These are phyloP conservation scores for Conops quadrifasciatus DNA, from an alignment of 2,888 invertebrate species.

Conservation along the genomic window DNA sequence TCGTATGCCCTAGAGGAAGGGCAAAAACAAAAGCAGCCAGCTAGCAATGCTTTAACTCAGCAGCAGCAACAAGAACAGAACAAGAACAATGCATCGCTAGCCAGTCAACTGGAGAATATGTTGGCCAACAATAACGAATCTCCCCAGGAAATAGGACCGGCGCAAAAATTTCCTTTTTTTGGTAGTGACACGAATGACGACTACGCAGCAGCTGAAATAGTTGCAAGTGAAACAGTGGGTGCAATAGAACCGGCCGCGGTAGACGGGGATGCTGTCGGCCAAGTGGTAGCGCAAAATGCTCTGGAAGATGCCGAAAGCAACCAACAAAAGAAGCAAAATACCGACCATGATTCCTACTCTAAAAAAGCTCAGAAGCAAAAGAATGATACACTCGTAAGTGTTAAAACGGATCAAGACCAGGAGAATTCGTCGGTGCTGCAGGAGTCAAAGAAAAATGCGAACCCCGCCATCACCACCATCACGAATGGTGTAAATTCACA, in stretches of 20 bases:
- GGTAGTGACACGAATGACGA: conserved; percentile 49
- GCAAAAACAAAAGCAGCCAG: conserved; percentile 28
- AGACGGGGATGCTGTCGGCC: background rate
- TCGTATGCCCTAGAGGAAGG: conserved; percentile 56
- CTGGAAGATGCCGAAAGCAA: conserved; percentile 8
- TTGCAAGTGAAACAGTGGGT: conserved; percentile 32
- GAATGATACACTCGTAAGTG: conserved; percentile 43
- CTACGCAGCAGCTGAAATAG: conserved; percentile 41
- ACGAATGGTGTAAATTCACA: background rate
- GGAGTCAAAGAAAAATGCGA: background rate
- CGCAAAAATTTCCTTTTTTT: conserved; percentile 35
- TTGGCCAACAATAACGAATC: conserved; percentile 18
- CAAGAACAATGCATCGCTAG: conserved; percentile 31
- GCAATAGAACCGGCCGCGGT: background rate
- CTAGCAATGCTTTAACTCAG: conserved; percentile 30
- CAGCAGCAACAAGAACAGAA: conserved; percentile 35
- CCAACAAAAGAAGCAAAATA: conserved; percentile 42
- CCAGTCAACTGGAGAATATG: conserved; percentile 26
- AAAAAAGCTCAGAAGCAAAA: conserved; percentile 42
- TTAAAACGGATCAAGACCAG: conserved; percentile 43
- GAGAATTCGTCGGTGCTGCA: background rate
- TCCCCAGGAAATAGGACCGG: conserved; percentile 16
- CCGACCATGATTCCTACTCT: conserved; percentile 58
- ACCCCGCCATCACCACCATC: background rate
- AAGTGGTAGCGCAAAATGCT: background rate